These are phyloP conservation scores for Lycocerus yunnanus DNA, from an alignment of 2,888 invertebrate genomes.

Conservation along the genomic window DNA sequence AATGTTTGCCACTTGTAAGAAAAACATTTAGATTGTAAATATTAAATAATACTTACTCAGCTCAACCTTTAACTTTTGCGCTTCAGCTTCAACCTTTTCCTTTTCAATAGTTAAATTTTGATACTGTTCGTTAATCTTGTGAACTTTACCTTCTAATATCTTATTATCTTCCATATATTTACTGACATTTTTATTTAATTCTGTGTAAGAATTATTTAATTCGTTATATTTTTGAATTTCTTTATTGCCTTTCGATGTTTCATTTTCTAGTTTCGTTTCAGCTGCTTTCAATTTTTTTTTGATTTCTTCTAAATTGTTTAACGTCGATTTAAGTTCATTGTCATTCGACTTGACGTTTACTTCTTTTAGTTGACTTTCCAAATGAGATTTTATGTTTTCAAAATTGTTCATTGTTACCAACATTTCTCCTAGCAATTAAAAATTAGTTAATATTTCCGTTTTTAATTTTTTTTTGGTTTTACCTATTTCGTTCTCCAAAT, in stretches of 20 bases:
- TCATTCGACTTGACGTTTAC: slow-evolving; percentile 33
- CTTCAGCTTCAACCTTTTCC: slow-evolving; percentile 60
- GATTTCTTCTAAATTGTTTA: slow-evolving; percentile 58
- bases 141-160: slow-evolving; percentile 57
- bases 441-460: neutral
- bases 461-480: slow-evolving; percentile 35
- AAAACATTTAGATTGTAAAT: neutral
- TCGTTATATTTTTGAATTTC: slow-evolving; percentile 62
- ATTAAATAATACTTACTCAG: slow-evolving; percentile 41
- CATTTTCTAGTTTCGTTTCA: slow-evolving; percentile 60
- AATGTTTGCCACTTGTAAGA: neutral
- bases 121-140: slow-evolving; percentile 57
- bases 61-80: slow-evolving; percentile 43
- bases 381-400: slow-evolving; percentile 57
- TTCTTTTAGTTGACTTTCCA: slow-evolving; percentile 55
- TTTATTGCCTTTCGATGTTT: slow-evolving; percentile 59
- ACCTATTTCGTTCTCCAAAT: slow-evolving; percentile 86
- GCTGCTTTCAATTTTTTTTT: slow-evolving; percentile 59
- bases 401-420: slow-evolving; percentile 65
- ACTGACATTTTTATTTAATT: slow-evolving; percentile 57
- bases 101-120: slow-evolving; percentile 57
- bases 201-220: slow-evolving; percentile 54
- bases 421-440: slow-evolving; percentile 59
- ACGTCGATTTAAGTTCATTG: slow-evolving; percentile 47
- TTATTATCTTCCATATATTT: slow-evolving; percentile 67